These are phyloP conservation scores for Akabosia matsudoensis DNA, from an alignment of 1,140 invertebrate species.

Conservation along the genomic window DNA sequence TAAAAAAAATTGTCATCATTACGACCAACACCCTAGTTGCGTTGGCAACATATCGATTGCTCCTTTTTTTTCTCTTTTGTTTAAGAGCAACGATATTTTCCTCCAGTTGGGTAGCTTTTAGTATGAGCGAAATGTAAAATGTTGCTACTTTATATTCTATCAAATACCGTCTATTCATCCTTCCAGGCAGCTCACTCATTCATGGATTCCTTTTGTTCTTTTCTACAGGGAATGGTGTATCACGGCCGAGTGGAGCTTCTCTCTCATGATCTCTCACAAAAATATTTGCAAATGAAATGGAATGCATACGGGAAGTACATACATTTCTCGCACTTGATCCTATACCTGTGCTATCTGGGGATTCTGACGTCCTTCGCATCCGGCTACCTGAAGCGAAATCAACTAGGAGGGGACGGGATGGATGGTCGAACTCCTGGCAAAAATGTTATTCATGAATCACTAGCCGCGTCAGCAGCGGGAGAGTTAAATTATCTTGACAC, in stretches of 20 bases:
- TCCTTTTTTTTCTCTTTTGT: neutral
- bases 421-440: neutral
- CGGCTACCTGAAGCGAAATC: slow-evolving; percentile 12
- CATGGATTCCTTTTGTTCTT: neutral
- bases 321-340: slow-evolving; percentile 68
- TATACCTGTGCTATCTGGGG: slow-evolving; percentile 71
- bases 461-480: neutral
- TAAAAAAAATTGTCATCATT: neutral
- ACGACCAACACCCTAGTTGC: neutral
- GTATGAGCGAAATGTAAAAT: too few relatives aligned
- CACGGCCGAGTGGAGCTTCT: slow-evolving; percentile 74
- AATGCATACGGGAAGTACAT: slow-evolving; percentile 82
- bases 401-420: neutral
- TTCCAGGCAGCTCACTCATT: neutral
- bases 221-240: slow-evolving; percentile 69
- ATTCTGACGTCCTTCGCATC: slow-evolving; percentile 60
- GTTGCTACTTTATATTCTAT: too few relatives aligned
- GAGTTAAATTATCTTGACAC: neutral
- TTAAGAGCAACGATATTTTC: neutral
- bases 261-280: slow-evolving; percentile 75
- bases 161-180: neutral
- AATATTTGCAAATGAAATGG: slow-evolving; percentile 84
- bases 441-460: neutral
- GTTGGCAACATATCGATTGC: neutral
- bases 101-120: too few relatives aligned